Conservation (phyloP, 2,113 vertebrate genomes). For the Engraulis encrasicolus region DNA sequence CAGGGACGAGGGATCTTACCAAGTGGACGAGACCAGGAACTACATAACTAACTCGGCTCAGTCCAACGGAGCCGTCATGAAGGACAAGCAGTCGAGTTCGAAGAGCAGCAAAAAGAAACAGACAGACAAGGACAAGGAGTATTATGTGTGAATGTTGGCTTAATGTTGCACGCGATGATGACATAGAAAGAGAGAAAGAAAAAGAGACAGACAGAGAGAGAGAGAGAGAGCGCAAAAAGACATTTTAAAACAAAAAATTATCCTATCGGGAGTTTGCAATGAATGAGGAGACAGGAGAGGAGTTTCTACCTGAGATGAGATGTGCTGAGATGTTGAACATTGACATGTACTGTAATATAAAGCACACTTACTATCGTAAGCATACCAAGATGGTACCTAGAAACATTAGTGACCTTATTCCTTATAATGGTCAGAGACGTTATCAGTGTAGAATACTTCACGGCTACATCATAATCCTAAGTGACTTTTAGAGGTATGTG, state of each 20-base stretch:
- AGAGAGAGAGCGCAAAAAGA: constrained; percentile 55
- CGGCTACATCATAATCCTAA: constrained; percentile 91
- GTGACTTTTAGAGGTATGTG: constrained; percentile 87
- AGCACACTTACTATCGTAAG: constrained; percentile 88
- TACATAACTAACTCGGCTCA: constrained; percentile 99
- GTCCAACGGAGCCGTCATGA: constrained; percentile 95
- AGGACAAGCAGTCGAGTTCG: constrained; percentile 95
- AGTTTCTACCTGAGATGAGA: constrained; percentile 66
- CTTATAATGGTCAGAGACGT: constrained; percentile 87
- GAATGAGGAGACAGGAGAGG: constrained; percentile 77
- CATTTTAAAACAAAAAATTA: constrained; percentile 72
- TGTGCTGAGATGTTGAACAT: constrained; percentile 83
- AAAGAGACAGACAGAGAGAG: constrained; percentile 24
- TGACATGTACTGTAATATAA: constrained; percentile 91
- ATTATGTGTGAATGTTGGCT: constrained; percentile 91
- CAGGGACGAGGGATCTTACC: constrained; percentile 99
- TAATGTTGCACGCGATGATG: constrained; percentile 19
- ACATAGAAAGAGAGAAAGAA: constrained; percentile 24
- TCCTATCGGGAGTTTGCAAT: constrained; percentile 77
- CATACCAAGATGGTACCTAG: constrained; percentile 77
- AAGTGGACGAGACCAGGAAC: constrained; percentile 99
- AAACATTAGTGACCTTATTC: constrained; percentile 81
- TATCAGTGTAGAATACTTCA: constrained; percentile 87
- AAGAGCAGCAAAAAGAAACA: constrained; percentile 97
- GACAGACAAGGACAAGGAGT: constrained; percentile 99